Base-by-base conservation (phyloP, 2,113 vertebrate species). In the Semnopithecus entellus region DNA sequence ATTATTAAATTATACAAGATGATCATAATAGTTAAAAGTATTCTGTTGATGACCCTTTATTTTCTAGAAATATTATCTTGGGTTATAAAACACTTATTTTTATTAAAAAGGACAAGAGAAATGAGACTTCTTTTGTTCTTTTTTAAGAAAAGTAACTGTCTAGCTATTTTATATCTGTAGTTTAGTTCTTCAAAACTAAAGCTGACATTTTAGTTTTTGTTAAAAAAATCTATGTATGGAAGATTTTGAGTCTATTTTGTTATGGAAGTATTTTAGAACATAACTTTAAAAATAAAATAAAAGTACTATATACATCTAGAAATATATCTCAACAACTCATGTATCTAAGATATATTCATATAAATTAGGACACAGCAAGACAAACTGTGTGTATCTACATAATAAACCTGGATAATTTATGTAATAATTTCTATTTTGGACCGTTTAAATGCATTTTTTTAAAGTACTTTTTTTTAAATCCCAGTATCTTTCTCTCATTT, bases 1-100 rank as follows among this genome's bases (percentile, higher is more conserved):
- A 80, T 90, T 90, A 94, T 76, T 84, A 88, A 80, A 92, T 89
- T 88, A 64, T 73, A 88, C 10, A 81, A 78, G 22, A 78, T 48
- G 14, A 85, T 52, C 48, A 88, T 18, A 72, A 38, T 30, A 75
- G 45, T 94, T 59, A 81, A 85, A 80, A 90, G 61, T 38, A 70
- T 87, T 87, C 88, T 64, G 2, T 96, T 30, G 4, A 85, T 86
- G 27, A 12, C 8, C 12, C 57, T 93, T 94, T 68, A n/a, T 87
- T 97, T 91, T 27, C 61, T 79, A 45, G 35, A 76, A 94, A 59
- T 1, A 45, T 35, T 90, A 64, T 85, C 18, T 82, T 78, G 13
- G 0, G 2, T 96, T 95, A 91, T 79, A 91, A 86, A 70, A 61
- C 5, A 76, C 13, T 8, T 50, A 52, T 75, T 89, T 8, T 27